Base-by-base conservation (phyloP, 2,888 invertebrate genomes). In the Epinotia bilunana region DNA sequence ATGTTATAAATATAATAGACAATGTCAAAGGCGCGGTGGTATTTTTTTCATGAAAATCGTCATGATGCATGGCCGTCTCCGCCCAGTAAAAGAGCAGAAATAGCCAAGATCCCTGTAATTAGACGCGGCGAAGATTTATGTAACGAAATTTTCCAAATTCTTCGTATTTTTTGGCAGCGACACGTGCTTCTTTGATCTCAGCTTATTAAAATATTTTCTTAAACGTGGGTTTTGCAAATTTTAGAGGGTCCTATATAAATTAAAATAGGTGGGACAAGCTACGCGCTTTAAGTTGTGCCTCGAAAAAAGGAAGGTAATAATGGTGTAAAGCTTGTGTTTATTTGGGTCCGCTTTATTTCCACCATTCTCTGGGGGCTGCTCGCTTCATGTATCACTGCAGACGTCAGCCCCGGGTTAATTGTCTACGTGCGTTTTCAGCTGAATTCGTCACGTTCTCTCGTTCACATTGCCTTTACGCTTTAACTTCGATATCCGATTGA, bases 91-190 rank as follows among this genome's bases (percentile, higher is more conserved):
- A 87, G 86, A 87, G 86, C 87, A 86, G 84, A 88, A 86, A 86
- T 86, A 84, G 86, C 88, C 61, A 87, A 90, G 87, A 89, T 90
- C 88, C 86, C 83, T 87, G 90, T 93, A 93, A 93, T 93, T 93
- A 93, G 92, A 93, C 90, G 88, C 84, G 77, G 84, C 79, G 83
- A 88, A 90, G 92, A 93, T 93, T 93, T 93, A 93, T 92, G 90
- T 84, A 80, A 86, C 83, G 87, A 86, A 88, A 91, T 91, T 89
- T 87, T 87, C 85, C 83, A 87, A 91, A 92, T 92, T 91, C 90
- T 87, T 88, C 88, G 88, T 90, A 90, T 89, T 91, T 91, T 91
- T 91, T 87, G 84, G 85, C 83, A 80, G 84, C 82, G 85, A 86
- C 88, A 88, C 87, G 88, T 88, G 87, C 86, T 85, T 80, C 83